phyloP scores from a whole-genome alignment of 2,888 invertebrate genomes.

The Volucella inanis region DNA sequence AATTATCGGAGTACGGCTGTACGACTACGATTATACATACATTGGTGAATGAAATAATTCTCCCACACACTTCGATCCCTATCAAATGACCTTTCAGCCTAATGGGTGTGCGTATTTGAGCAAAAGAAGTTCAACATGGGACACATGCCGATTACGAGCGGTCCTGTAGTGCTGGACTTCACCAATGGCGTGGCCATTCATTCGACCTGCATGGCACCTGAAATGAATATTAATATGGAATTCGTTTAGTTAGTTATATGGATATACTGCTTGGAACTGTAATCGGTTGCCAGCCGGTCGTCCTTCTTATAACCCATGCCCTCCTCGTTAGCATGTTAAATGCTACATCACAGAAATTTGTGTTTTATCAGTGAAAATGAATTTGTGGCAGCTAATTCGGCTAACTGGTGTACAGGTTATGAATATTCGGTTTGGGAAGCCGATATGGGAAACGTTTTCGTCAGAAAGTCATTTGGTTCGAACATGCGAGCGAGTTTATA shows the following conservation, averaged over 20 bases:
- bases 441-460: conserved; percentile 60
- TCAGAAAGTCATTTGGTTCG: conserved; percentile 47
- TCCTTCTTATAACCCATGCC: neutral
- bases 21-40: too few relatives aligned
- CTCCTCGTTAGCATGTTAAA: conserved; percentile 69
- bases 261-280: too few relatives aligned
- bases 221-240: conserved; percentile 69
- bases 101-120: conserved; percentile 55
- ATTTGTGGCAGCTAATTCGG: conserved; percentile 34
- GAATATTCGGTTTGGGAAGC: conserved; percentile 45
- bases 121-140: conserved; percentile 22
- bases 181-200: conserved; percentile 65
- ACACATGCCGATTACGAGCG: conserved; percentile 40
- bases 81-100: conserved; percentile 72
- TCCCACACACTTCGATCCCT: conserved; percentile 55
- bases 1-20: conserved; percentile 54
- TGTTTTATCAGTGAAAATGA: conserved; percentile 63
- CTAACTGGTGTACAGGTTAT: conserved; percentile 37
- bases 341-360: conserved; percentile 58
- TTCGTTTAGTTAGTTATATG: conserved; percentile 7
- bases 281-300: too few relatives aligned
- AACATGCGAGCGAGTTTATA: conserved; percentile 45
- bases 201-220: conserved; percentile 42
- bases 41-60: conserved; percentile 51
- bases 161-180: conserved; percentile 28